Base-by-base conservation (phyloP, 2,113 vertebrate species). In the Crotophaga sulcirostris region DNA sequence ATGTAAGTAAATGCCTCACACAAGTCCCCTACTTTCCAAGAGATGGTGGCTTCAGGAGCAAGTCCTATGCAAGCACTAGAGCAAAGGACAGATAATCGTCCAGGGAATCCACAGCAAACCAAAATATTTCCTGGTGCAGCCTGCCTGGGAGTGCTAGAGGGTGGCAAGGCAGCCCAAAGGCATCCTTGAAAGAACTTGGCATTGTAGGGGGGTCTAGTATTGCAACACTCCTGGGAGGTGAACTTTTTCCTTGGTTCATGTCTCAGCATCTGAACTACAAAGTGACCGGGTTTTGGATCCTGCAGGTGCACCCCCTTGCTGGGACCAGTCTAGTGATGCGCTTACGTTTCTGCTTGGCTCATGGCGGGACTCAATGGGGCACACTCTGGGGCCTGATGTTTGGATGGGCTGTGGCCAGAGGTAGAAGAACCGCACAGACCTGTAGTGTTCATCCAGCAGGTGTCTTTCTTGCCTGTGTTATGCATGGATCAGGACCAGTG, bases 361-460 rank as follows among this genome's bases (percentile, higher is more conserved):
- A 13, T 44, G 8, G 12, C 7, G 8, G 6, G 40, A 14, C 59
- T 36, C 42, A 5, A 0, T 0, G 2, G 15, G 33, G 2, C 26
- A 42, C 23, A 3, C 0, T 11, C 56, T 19, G n/a, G 7, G 24
- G 17, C 5, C 13, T 12, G 2, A 8, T 4, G 5, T 54, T n/a
- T 29, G 38, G 12, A 54, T 68, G 44, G 29, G 26, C 24, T 5
- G 17, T n/a, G 56, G 33, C 28, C 38, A 52, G 25, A 60, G 28
- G 11, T 38, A 76, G 9, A 7, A 67, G 64, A 91, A 29, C 7
- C 62, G 72, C 14, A 10, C 70, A 28, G 47, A 33, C 2, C 38
- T 42, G 56, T 7, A 3, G 33, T 28, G 33, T 3, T 75, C 21
- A 58, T 15, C 16, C 47, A 31, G 62, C 0, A 0, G 24, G 0